These are phyloP conservation scores for Halictus ligatus DNA, from an alignment of 2,888 invertebrate genomes.

Conservation along the genomic window DNA sequence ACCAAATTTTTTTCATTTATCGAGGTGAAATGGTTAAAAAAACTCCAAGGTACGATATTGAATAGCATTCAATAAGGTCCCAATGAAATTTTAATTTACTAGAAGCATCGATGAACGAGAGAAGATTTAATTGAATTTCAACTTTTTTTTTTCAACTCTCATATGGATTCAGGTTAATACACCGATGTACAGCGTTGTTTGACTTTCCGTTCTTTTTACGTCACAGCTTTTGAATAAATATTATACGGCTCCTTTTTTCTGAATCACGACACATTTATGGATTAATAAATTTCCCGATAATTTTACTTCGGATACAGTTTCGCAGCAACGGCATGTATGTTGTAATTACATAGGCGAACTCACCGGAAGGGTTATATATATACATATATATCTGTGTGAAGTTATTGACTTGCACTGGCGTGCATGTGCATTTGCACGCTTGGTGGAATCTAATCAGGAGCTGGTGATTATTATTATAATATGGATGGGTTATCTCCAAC, in stretches of 20 bases:
- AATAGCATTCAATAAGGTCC: neutral
- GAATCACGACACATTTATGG: neutral
- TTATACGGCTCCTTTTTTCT: neutral
- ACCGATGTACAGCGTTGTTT: neutral
- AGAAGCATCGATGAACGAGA: neutral
- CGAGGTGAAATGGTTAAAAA: neutral
- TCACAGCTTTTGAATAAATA: neutral
- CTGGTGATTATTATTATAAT: neutral
- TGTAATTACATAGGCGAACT: neutral
- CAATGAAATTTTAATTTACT: neutral
- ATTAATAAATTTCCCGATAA: conserved; percentile 4
- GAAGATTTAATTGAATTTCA: neutral
- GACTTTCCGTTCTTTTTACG: neutral
- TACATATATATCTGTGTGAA: neutral
- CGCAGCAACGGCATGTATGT: neutral
- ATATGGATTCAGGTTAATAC: neutral
- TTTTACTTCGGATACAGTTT: neutral
- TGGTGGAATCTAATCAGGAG: neutral
- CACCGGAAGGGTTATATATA: neutral
- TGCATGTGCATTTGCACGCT: conserved; percentile 7
- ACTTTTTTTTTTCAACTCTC: neutral
- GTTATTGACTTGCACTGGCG: neutral
- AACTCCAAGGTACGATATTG: neutral
- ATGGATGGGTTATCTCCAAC: neutral
- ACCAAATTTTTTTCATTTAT: neutral